phyloP scores from a whole-genome alignment of 2,797 vertebrate genomes.

The Parauchenoglanis ngamensis region DNA sequence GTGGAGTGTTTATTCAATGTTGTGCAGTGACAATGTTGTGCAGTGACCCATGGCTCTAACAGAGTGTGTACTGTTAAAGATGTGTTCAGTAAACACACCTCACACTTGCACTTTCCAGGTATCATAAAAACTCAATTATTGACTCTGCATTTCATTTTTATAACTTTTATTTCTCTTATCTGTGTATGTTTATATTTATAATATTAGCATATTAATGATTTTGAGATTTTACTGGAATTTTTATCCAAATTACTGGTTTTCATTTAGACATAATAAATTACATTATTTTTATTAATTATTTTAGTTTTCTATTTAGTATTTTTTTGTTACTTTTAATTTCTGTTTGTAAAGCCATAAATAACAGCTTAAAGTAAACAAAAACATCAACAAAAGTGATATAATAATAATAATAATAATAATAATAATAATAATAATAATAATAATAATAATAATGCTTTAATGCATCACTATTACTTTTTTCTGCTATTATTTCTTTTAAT shows the following conservation, averaged over 20 bases:
- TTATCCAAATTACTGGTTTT: not conserved
- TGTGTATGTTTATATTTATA: not conserved
- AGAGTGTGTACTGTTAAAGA: not conserved
- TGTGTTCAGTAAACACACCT: not conserved
- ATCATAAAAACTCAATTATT: too few relatives aligned
- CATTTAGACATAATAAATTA: not conserved
- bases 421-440: too few relatives aligned
- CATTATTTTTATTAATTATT: not conserved
- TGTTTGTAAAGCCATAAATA: not conserved
- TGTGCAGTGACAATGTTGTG: not conserved
- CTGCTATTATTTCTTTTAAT: not conserved
- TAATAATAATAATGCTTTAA: not conserved
- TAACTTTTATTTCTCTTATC: not conserved
- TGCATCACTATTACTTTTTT: not conserved
- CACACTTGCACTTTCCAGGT: not conserved
- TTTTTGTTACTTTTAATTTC: not conserved
- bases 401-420: not conserved
- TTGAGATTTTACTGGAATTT: not conserved
- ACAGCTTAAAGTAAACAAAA: not conserved
- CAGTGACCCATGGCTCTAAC: not conserved
- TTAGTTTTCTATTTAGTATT: not conserved
- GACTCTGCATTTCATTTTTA: not conserved
- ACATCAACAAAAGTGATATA: not conserved
- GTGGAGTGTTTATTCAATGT: slow-evolving; percentile 4
- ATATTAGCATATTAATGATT: not conserved